These are phyloP conservation scores for Andrena praecox DNA, from an alignment of 2,888 invertebrate genomes.

Conservation along the genomic window DNA sequence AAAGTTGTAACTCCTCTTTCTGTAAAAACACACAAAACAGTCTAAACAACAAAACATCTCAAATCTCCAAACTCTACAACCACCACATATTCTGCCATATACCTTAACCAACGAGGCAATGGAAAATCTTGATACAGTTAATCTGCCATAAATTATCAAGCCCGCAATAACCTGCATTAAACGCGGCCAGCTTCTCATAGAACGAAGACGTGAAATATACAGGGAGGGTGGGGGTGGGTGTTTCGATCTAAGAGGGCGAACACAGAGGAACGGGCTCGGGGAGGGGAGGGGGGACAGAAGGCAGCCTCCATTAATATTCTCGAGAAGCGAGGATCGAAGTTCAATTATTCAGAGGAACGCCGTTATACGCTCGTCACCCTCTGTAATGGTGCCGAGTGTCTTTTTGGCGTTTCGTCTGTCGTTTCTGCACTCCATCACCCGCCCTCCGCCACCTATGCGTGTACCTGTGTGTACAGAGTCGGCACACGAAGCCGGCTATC, in stretches of 20 bases:
- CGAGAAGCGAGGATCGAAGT: conserved; percentile 74
- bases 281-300: conserved; percentile 16
- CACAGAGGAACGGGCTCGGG: not conserved
- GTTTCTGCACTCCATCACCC: conserved; percentile 47
- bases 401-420: conserved; percentile 73
- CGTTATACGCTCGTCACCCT: conserved; percentile 79
- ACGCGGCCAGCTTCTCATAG: not conserved
- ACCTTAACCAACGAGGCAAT: not conserved
- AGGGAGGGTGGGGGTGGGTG: conserved; percentile 14
- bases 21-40: not conserved
- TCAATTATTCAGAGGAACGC: conserved; percentile 78
- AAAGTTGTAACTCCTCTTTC: too few relatives aligned
- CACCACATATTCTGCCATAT: not conserved
- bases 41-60: not conserved
- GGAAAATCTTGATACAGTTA: conserved; percentile 15
- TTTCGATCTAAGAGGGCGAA: conserved; percentile 51
- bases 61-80: not conserved
- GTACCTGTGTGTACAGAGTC: not conserved
- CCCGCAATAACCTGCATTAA: conserved; percentile 27
- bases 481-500: conserved; percentile 5
- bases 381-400: conserved; percentile 73
- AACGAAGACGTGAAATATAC: conserved; percentile 53
- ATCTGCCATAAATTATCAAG: conserved; percentile 41
- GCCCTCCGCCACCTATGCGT: not conserved
- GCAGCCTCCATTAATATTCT: conserved; percentile 71